Percentiles rank a stretch among this genome's conserved stretches.
Evolutionary conservation across 2,888 invertebrate species (phyloP).

Genomic region (Tachystola acroxantha): DNA sequence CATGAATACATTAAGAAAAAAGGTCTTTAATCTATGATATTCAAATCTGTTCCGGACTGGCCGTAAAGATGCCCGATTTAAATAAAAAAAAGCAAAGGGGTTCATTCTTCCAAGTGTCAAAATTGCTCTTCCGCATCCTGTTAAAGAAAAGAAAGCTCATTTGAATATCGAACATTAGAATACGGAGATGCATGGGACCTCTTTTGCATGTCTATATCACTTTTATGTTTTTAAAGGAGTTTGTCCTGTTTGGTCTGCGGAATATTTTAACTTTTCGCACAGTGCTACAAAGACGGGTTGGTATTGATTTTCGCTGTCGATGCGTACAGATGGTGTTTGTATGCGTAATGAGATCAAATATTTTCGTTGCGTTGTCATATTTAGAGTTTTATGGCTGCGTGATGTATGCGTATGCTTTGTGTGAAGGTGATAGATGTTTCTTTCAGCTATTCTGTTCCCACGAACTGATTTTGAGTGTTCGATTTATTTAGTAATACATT

Average conservation of each 20-base stretch:
- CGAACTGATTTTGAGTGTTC: slow-evolving; percentile 11
- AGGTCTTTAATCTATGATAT: slow-evolving; percentile 51
- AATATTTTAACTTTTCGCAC: slow-evolving; percentile 53
- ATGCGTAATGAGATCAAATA: slow-evolving; percentile 73
- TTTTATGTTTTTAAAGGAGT: slow-evolving; percentile 26
- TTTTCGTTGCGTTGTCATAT: slow-evolving; percentile 69
- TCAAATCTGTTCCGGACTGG: slow-evolving; percentile 44
- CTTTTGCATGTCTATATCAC: slow-evolving; percentile 64
- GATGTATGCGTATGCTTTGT: slow-evolving; percentile 44
- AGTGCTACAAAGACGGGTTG: slow-evolving; percentile 39
- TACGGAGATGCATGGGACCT: slow-evolving; percentile 43
- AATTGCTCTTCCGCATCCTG: slow-evolving; percentile 70
- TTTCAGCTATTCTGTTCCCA: slow-evolving; percentile 23
- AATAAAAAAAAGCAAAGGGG: slow-evolving; percentile 63
- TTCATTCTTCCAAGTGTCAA: slow-evolving; percentile 74
- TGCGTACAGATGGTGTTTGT: slow-evolving; percentile 38
- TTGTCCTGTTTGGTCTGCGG: slow-evolving; percentile 16
- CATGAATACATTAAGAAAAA: slow-evolving; percentile 64
- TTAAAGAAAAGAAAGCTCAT: slow-evolving; percentile 52
- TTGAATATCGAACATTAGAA: slow-evolving; percentile 66
- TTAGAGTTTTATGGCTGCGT: slow-evolving; percentile 48
- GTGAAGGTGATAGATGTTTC: slow-evolving; percentile 37
- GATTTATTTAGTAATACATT: too few species aligned
- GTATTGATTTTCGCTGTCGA: slow-evolving; percentile 44
- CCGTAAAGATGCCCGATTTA: slow-evolving; percentile 56